Evolutionary conservation across 2,113 vertebrate species (phyloP).

Genomic region (Manacus vitellinus): DNA sequence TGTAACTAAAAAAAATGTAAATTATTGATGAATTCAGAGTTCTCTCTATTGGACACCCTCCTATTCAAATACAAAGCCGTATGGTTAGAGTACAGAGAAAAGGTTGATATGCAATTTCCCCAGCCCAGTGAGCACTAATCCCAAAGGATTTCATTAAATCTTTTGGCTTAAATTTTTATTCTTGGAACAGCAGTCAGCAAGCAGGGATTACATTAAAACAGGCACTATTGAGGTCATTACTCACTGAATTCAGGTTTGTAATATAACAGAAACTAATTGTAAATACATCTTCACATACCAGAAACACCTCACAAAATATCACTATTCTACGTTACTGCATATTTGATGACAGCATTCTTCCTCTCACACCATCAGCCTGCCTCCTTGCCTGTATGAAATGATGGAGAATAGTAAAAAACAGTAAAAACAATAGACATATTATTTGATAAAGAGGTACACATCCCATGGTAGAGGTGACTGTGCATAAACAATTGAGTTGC

Average conservation of each 20-base stretch:
- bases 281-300: not conserved
- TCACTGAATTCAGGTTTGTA: conserved; percentile 39
- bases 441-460: not conserved
- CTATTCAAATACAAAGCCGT: conserved; percentile 45
- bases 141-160: conserved; percentile 72
- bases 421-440: not conserved
- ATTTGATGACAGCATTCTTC: not conserved
- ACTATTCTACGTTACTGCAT: not conserved
- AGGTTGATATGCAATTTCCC: conserved; percentile 62
- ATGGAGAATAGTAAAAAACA: not conserved
- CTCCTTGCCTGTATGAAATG: not conserved
- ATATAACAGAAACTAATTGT: conserved; percentile 40
- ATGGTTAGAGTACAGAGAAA: conserved; percentile 37
- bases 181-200: conserved; percentile 68
- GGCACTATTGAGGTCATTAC: conserved; percentile 63
- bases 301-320: rapidly evolving
- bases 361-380: not conserved
- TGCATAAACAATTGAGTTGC: not conserved
- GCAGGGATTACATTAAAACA: conserved; percentile 64
- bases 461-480: not conserved
- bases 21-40: conserved; percentile 61
- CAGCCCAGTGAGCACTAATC: conserved; percentile 64
- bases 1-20: conserved; percentile 72
- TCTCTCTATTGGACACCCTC: conserved; percentile 55
- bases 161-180: conserved; percentile 75